These are phyloP conservation scores for Notolabrus celidotus DNA, from an alignment of 2,797 vertebrate species.

Conservation along the genomic window DNA sequence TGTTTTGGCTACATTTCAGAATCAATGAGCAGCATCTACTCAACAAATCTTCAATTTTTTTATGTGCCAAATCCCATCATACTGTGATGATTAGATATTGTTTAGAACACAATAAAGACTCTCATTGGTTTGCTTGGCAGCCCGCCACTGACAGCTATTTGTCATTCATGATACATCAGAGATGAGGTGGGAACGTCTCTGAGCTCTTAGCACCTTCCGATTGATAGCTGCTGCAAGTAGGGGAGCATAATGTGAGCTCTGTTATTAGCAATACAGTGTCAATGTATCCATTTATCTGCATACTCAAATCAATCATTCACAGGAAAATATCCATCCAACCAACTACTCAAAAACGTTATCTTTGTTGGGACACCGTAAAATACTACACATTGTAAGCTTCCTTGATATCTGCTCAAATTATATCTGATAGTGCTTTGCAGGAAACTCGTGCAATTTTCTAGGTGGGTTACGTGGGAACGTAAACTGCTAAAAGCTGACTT, in stretches of 20 bases:
- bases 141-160: slow-evolving; percentile 11
- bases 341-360: not conserved
- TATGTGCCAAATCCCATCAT: not conserved
- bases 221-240: slow-evolving; percentile 30
- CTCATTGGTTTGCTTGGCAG: not conserved
- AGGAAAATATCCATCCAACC: not conserved
- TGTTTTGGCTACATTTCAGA: not conserved
- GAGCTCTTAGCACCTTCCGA: slow-evolving; percentile 65
- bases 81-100: not conserved
- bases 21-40: not conserved
- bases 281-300: slow-evolving; percentile 25
- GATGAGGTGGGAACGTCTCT: slow-evolving; percentile 64
- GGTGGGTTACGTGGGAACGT: too few species aligned
- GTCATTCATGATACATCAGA: slow-evolving; percentile 46
- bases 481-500: too few species aligned
- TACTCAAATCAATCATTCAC: slow-evolving; percentile 6
- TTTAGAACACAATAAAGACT: slow-evolving; percentile 19
- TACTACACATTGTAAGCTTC: not conserved
- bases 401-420: too few species aligned
- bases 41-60: not conserved
- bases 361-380: not conserved
- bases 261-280: slow-evolving; percentile 32
- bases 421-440: too few species aligned
- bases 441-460: too few species aligned
- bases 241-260: slow-evolving; percentile 33